Conservation (phyloP, 2,888 invertebrate species). For the Euzophera pinguis region DNA sequence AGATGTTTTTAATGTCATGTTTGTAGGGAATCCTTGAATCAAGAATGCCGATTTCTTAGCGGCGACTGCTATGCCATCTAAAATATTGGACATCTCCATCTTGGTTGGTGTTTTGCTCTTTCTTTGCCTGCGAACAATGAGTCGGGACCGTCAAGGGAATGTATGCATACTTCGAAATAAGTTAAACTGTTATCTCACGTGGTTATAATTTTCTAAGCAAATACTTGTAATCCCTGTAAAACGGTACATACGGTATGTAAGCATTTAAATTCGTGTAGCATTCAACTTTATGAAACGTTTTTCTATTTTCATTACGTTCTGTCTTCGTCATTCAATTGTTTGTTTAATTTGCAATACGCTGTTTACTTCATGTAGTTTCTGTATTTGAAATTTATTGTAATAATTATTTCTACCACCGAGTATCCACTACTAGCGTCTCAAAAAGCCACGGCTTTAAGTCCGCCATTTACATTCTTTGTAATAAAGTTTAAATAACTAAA, state of each 20-base stretch:
- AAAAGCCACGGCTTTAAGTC: no score
- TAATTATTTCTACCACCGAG: no score
- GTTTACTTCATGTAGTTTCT: no score
- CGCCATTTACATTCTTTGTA: no score
- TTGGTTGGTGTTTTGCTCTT: conserved; percentile 73
- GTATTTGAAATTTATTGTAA: no score
- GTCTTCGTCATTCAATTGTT: no score
- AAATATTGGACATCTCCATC: conserved; percentile 81
- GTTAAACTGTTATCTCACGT: conserved; percentile 54
- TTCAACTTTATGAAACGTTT: no score
- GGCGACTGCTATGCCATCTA: conserved; percentile 78
- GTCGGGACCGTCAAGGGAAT: conserved; percentile 73
- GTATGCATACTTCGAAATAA: conserved; percentile 71
- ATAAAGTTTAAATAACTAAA: no score
- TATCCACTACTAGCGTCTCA: no score
- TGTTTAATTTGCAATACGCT: no score
- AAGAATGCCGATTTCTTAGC: conserved; percentile 75
- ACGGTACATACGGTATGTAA: not conserved
- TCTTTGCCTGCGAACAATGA: conserved; percentile 74
- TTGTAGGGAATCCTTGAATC: conserved; percentile 55
- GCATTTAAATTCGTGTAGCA: no score
- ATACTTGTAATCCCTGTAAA: conserved; percentile 18
- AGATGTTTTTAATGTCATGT: conserved; percentile 37
- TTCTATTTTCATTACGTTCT: no score
- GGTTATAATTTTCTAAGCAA: conserved; percentile 38